Base-by-base conservation (phyloP, 2,888 invertebrate genomes). In the Neuroscelio doddi region DNA sequence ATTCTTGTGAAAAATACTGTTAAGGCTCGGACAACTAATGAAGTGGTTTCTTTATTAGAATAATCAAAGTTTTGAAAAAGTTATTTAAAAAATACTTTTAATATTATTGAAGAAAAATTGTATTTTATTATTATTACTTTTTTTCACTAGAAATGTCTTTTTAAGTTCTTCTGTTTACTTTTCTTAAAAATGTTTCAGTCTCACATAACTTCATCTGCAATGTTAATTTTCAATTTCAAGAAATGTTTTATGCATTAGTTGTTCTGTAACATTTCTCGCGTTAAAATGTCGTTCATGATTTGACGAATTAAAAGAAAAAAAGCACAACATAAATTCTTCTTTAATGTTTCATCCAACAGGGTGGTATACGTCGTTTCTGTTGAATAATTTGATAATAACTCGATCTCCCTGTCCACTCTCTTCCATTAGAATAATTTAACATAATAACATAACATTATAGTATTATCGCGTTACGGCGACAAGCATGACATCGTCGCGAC, bases 351-450 rank as follows among this genome's bases (percentile, higher is more conserved):
- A 59, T 45, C 53, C 50, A 55, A 14, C 39, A 38, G 39, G 21
- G 42, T 58, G 29, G 39, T 45, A 29, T 27, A 50, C 46, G 51
- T 62, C 57, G 49, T 53, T 42, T 52, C 30, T 53, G 47, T 57
- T 34, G 53, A 57, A 66, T 66, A 66, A 66, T 66, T 61, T 24
- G 57, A 65, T 61, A 51, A 65, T 65, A 61, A 65, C 56, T 66
- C 50, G 66, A 62, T 57, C 41, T 30, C 47, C 50, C 52, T 38
- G 50, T 27, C 53, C 46, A 62, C 58, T 62, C 30, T 62, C 45
- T 36, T 27, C 46, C 50, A 66, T 66, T 66, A 66, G 62, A 66
- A 66, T 66, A 66, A 66, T 58, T 66, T 62, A 66, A 62, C 66
- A 66, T 66, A 66, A 66, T 66, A 58, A 58, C 51, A 47, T 58